These are phyloP conservation scores for Nylanderia fulva DNA, from an alignment of 1,140 invertebrate genomes.

Conservation along the genomic window DNA sequence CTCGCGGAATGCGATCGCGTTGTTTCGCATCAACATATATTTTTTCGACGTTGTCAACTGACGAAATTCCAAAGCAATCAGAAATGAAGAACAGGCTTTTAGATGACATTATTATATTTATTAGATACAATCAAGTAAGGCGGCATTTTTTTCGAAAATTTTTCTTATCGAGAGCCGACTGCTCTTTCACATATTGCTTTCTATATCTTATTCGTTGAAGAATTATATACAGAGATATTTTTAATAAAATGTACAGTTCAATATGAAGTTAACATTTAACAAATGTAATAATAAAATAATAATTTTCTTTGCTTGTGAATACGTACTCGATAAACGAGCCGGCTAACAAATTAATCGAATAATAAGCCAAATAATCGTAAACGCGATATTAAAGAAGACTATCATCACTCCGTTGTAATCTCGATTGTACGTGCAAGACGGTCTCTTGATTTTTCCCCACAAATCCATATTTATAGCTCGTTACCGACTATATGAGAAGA, in stretches of 20 bases:
- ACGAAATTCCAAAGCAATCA: slow-evolving; percentile 6
- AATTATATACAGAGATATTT: background rate
- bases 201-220: background rate
- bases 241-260: background rate
- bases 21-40: background rate
- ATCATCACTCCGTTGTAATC: slow-evolving; percentile 20
- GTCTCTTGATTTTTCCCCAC: slow-evolving; percentile 59
- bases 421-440: slow-evolving; percentile 49
- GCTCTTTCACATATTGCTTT: background rate
- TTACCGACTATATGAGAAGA: slow-evolving; percentile 10
- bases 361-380: slow-evolving; percentile 70
- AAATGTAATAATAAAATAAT: slow-evolving; percentile 6
- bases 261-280: slow-evolving; percentile 21
- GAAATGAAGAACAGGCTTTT: background rate
- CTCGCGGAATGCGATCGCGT: slow-evolving; percentile 10
- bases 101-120: slow-evolving; percentile 24
- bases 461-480: slow-evolving; percentile 8
- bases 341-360: slow-evolving; percentile 9
- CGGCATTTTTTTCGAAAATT: background rate
- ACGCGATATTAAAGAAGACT: slow-evolving; percentile 56
- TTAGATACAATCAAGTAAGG: no score
- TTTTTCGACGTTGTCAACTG: slow-evolving; percentile 4
- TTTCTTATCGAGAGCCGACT: background rate
- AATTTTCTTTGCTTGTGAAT: slow-evolving; percentile 23
- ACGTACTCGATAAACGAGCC: slow-evolving; percentile 60